A percentile compares a stretch with the other conserved stretches of the same genome.
phyloP scores from a whole-genome alignment of 2,888 invertebrate species.

The Steinernema scapterisci region DNA sequence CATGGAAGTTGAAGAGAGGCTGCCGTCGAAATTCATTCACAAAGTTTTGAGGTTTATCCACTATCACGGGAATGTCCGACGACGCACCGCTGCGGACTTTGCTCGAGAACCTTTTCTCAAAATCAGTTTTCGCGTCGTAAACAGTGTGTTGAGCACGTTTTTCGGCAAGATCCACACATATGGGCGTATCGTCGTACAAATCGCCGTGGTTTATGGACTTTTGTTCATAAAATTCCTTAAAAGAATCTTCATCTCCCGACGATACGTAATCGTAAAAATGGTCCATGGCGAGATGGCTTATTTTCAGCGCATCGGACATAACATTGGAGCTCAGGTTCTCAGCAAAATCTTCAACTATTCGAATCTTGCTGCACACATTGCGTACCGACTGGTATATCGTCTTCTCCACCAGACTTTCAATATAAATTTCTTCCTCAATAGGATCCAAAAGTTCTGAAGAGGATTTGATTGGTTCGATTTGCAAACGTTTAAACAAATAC shows the following conservation, averaged over 20 bases:
- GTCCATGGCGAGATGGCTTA: background rate
- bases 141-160: background rate
- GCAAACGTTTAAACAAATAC: too few relatives aligned
- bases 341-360: background rate
- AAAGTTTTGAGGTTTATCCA: background rate
- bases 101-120: background rate
- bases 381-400: background rate
- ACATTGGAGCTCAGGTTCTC: background rate
- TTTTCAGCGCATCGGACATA: background rate
- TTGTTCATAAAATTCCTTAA: background rate
- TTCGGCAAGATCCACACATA: background rate
- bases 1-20: conserved; percentile 20
- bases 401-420: background rate
- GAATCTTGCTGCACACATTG: background rate
- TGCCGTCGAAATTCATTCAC: background rate
- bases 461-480: background rate
- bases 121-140: conserved; percentile 11
- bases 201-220: background rate
- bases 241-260: background rate
- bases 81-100: background rate
- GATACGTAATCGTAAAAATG: background rate
- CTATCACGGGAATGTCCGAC: background rate
- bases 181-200: background rate
- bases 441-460: background rate
- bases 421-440: background rate